Conservation (phyloP, 35 echinoderm and acorn worm genomes). For the Lytechinus variegatus region DNA sequence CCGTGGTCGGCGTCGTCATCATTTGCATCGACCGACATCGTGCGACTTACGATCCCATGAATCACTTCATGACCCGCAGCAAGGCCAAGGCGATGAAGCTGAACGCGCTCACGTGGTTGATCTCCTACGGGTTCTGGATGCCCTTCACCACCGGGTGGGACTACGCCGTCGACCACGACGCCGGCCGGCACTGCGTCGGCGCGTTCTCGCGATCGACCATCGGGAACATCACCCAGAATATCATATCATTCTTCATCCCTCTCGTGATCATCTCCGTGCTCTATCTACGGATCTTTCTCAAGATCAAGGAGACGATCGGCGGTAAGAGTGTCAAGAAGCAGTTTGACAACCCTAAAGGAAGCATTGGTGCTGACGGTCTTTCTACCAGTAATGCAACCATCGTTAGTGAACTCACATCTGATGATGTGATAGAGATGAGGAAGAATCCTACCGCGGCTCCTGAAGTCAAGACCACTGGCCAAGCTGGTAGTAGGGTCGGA, state of each 20-base stretch:
- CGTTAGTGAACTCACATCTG: not conserved
- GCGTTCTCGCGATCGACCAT: not conserved
- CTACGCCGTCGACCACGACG: not conserved
- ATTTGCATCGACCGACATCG: slow-evolving; percentile 60
- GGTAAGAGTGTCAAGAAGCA: not conserved
- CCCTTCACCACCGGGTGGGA: not conserved
- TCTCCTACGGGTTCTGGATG: slow-evolving; percentile 3
- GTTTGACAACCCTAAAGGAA: not conserved
- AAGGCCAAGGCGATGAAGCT: not conserved
- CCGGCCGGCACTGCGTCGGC: not conserved
- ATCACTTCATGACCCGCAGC: slow-evolving; percentile 25
- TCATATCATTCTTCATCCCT: not conserved
- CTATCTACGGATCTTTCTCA: slow-evolving; percentile 15
- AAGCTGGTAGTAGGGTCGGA: not conserved
- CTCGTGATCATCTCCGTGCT: not conserved
- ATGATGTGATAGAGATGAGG: not conserved
- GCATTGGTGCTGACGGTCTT: not conserved
- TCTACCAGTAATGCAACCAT: not conserved
- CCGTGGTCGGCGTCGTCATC: slow-evolving; percentile 32
- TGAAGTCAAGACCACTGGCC: not conserved
- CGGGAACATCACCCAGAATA: not conserved
- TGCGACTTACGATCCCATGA: slow-evolving; percentile 45
- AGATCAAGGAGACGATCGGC: not conserved
- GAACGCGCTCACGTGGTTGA: slow-evolving; percentile 22
- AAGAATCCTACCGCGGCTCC: not conserved